Evolutionary conservation across 2,888 invertebrate species (phyloP), one percentile per base, ranked within the genome.

Genomic region (Lathronympha strigana): DNA sequence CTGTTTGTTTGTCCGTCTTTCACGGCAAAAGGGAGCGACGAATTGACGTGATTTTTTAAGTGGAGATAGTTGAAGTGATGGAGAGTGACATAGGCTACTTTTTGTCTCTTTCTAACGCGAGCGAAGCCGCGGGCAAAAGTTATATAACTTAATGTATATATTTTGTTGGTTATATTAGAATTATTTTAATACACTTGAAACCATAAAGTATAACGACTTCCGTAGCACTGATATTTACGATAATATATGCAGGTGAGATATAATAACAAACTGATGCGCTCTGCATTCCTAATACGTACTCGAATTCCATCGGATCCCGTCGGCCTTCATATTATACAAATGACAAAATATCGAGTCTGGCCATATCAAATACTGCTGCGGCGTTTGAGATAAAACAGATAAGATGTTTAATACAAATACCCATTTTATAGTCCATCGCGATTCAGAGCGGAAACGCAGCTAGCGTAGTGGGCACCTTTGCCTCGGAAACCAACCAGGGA

Each of bases 241-340:
- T 58, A 58, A 53, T 28, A 11, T 58, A 51, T 58, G 19, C 51
- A 45, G 60, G n/a, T n/a, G 45, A 45, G 53, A 25, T 51, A 53
- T 60, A 61, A 61, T 60, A 49, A 38, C 38, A 54, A 49, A 71
- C 75, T 63, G 81, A 82, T 83, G 80, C 79, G 78, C 71, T 70
- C 63, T 61, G 68, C 71, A 68, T 68, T 67, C 64, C 68, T 31
- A 66, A 70, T 69, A 71, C 72, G 74, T 75, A 79, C 81, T 80
- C 76, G 73, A 68, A 80, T 79, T 76, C 73, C 68, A 83, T 82
- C 77, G 74, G 63, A 78, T 72, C 76, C 69, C 68, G 81, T 55
- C 68, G 82, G 69, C 86, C 86, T 69, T 83, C 83, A 74, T 71
- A 71, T 73, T 73, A 76, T 73, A 74, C 76, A 73, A 73, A 74